phyloP scores from a whole-genome alignment of 2,797 vertebrate genomes.

The Thunnus albacares region DNA sequence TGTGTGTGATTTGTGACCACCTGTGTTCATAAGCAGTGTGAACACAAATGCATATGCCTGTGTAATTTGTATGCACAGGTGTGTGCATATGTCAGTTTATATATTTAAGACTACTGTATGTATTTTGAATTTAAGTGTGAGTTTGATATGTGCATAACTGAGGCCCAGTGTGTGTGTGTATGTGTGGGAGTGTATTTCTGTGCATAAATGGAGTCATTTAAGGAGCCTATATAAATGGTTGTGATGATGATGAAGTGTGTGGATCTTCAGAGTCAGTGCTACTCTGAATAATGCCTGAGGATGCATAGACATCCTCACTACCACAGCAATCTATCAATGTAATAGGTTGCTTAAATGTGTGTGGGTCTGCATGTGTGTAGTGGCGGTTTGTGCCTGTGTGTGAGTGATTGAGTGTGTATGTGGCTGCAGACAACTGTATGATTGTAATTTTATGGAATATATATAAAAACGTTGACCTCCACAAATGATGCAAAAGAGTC shows the following conservation, averaged over 20 bases:
- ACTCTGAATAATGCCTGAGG: conserved; percentile 68
- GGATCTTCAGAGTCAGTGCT: conserved; percentile 56
- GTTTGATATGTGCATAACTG: not conserved
- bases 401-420: conserved; percentile 1
- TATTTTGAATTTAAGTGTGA: not conserved
- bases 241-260: conserved; percentile 55
- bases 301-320: conserved; percentile 62
- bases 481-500: conserved; percentile 11
- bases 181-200: conserved; percentile 14
- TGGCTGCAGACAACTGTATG: conserved; percentile 2
- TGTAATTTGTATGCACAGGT: not conserved
- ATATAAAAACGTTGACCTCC: conserved; percentile 5
- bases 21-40: not conserved
- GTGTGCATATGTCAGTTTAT: not conserved
- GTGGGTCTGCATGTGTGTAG: conserved; percentile 24
- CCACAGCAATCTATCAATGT: conserved; percentile 59
- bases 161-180: not conserved
- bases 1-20: not conserved
- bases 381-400: conserved; percentile 16
- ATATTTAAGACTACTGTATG: not conserved
- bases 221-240: conserved; percentile 42
- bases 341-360: conserved; percentile 65
- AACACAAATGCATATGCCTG: not conserved
- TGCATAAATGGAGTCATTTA: conserved; percentile 42
- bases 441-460: not conserved